Evolutionary conservation across 1,140 invertebrate genomes (phyloP), one percentile per base, ranked within the genome.

Genomic region (Papilio polyxenes): DNA sequence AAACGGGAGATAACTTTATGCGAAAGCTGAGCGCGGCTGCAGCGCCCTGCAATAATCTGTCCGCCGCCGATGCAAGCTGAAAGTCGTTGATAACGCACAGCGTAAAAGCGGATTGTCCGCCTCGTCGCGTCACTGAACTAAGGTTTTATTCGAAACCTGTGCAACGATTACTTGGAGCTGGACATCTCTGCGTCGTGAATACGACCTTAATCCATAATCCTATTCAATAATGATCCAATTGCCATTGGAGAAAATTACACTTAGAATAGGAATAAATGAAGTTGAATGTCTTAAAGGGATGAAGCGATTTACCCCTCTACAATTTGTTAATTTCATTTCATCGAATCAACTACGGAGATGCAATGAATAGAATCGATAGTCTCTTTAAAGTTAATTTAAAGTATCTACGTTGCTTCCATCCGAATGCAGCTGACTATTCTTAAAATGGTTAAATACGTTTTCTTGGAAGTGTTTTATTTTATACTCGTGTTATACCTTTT

Each of bases 81-180:
- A 65, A 80, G 78, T 62, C 59, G 78, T 11, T 23, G 78, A 80
- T 80, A 80, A 80, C 78, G 78, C 78, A 65, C 59, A 48, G 78
- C 78, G 78, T 80, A 48, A 80, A 80, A 80, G 78, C 59, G 78
- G 78, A 80, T 80, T 80, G 78, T 80, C 59, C 40, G 59, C 78
- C 23, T 65, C 78, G 48, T 65, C 48, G 77, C 77, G 59, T 80
- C 6, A 20, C 78, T n/a, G 59, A n/a, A 62, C 31, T 62, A 37
- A 15, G n/a, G 77, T 62, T 79, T 62, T 62, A 79, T 79, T 79
- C 20, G 56, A 59, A 79, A 62, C 77, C 53, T 44, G 59, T 80
- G 40, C 31, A 80, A 69, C 37, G 59, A 65, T 15, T 31, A 51
- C 31, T 31, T 9, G 77, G 5, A 44, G 37, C 48, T n/a, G 23